Base-by-base conservation (phyloP, 2,113 vertebrate genomes). In the Etia nguti region DNA sequence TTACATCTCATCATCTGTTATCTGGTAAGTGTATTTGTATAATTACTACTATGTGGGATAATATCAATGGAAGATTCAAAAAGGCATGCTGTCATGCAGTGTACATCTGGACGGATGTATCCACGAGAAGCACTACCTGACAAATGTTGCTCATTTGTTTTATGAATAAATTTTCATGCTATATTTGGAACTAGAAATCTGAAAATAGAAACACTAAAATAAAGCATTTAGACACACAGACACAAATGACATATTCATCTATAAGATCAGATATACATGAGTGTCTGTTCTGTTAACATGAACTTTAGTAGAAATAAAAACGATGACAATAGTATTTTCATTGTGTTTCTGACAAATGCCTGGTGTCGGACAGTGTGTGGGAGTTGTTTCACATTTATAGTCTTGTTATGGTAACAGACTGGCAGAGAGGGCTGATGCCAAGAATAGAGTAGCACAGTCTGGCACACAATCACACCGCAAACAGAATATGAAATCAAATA, bases 321-420 rank as follows among this genome's bases (percentile, higher is more conserved):
- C 24, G 7, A 46, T 20, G 41, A 57, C 29, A 73, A 54, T 77
- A 7, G 56, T 60, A 59, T 90, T 86, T 81, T 81, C 9, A 73
- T 31, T 55, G 65, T 80, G 48, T 73, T 38, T 86, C 62, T 82
- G 38, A 57, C 36, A 65, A 56, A 54, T 80, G 36, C 81, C 79
- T 80, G 20, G 85, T 68, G 77, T 60, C 3, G 46, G 85, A 82
- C 88, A 85, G 65, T 89, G 88, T 90, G 92, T 93, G 84, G 90
- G 89, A 90, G 86, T 70, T 50, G 80, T n/a, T 88, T 68, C n/a
- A 80, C 88, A 89, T 93, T 92, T 85, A 80, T 77, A 88, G 88
- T 73, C 55, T 88, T 59, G 73, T 93, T 92, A 83, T 90, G 87
- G 84, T 81, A 82, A 85, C 91, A 92, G 79, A 62, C 77, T 88